Evolutionary conservation across 2,888 invertebrate genomes (phyloP).

Genomic region (Himalopsyche anomala): DNA sequence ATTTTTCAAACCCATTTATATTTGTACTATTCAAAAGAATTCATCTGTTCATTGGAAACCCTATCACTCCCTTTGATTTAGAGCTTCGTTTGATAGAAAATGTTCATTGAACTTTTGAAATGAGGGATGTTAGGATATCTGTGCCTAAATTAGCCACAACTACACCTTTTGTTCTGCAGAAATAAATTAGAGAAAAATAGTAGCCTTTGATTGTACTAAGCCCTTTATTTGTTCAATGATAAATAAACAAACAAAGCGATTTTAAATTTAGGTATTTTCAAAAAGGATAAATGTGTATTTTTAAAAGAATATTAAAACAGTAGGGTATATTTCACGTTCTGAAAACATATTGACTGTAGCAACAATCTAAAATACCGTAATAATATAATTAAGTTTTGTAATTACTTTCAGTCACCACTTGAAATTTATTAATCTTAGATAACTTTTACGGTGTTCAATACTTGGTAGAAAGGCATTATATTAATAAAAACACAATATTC

Average conservation of each 20-base stretch:
- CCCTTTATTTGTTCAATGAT: background rate
- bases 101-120: slow-evolving; percentile 29
- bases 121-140: background rate
- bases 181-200: background rate
- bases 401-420: too few species aligned
- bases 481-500: too few species aligned
- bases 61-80: background rate
- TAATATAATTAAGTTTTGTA: too few species aligned
- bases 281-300: too few species aligned
- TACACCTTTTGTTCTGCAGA: background rate
- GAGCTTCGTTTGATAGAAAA: slow-evolving; percentile 21
- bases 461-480: too few species aligned
- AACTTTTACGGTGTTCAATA: too few species aligned
- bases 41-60: background rate
- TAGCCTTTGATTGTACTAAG: background rate
- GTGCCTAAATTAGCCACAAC: background rate
- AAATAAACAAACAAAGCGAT: background rate
- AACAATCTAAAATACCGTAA: too few species aligned
- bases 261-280: too few species aligned
- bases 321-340: too few species aligned
- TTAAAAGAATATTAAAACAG: too few species aligned
- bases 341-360: too few species aligned
- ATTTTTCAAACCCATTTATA: background rate
- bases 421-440: too few species aligned
- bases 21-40: background rate